phyloP scores from a whole-genome alignment of 92 coral and sea anemone genomes.

The Parazoanthus swiftii region DNA sequence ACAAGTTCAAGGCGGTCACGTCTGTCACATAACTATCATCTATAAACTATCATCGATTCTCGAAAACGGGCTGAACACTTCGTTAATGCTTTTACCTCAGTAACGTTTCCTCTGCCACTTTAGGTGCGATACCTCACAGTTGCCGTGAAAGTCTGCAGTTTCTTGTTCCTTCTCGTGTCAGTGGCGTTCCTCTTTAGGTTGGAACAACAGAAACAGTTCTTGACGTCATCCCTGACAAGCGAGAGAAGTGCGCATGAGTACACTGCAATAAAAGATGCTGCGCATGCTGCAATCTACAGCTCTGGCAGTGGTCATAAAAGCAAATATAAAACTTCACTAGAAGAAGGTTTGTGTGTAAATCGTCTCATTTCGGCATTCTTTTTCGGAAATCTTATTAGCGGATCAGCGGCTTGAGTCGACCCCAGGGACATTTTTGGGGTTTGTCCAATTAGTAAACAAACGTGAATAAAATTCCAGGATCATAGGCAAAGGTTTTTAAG shows the following conservation, averaged over 20 bases:
- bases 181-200: slow-evolving; percentile 24
- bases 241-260: background rate
- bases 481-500: too few relatives aligned
- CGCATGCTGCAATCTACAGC: background rate
- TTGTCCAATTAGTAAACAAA: too few relatives aligned
- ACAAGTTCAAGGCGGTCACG: too few relatives aligned
- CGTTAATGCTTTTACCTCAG: background rate
- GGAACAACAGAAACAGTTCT: slow-evolving; percentile 29
- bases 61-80: too few relatives aligned
- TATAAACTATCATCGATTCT: too few relatives aligned
- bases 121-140: slow-evolving; percentile 27
- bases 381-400: too few relatives aligned
- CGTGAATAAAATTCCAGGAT: too few relatives aligned
- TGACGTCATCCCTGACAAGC: background rate
- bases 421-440: too few relatives aligned
- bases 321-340: slow-evolving; percentile 3
- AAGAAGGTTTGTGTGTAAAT: slow-evolving; percentile 5
- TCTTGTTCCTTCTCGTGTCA: slow-evolving; percentile 23
- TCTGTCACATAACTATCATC: too few relatives aligned
- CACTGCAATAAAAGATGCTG: background rate
- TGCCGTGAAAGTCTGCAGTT: slow-evolving; percentile 20
- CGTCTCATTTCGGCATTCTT: background rate
- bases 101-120: background rate
- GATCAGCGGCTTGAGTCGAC: too few relatives aligned
- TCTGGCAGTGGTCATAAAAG: slow-evolving; percentile 29